Base-by-base conservation (phyloP, 2,888 invertebrate genomes). In the Nomada hirtipes region DNA sequence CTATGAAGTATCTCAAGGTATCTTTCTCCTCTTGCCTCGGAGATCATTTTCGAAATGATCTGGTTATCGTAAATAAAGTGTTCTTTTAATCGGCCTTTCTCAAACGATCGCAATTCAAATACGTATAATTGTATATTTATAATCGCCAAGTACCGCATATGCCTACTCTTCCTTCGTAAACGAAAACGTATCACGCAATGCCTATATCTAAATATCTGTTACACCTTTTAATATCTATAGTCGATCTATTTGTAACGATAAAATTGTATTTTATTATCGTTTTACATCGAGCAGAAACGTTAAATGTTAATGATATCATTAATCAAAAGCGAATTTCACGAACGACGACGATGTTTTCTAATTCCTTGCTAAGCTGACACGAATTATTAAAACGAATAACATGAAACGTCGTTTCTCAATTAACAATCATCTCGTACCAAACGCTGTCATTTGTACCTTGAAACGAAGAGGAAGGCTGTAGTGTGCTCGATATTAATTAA, bases 201-300 rank as follows among this genome's bases (percentile, higher is more conserved):
- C 77, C 79, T 85, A 69, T 63, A 64, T 63, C 42, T 53, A 69
- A 68, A 81, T 69, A 61, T 71, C 77, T 84, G 67, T 76, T 63
- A 83, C 50, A 80, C 20, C 59, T 77, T 69, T 76, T 75, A 83
- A 75, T 70, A 42, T 75, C 42, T 72, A 79, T 69, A 68, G 59
- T 61, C 69, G 59, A 65, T 73, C 59, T 81, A 87, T 55, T 57
- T 64, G 60, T 60, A 76, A 75, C 72, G 68, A 83, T 50, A 64
- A 86, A 75, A 82, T 82, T 74, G 69, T 88, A 89, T 88, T 88
- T 89, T 89, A 76, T 78, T 83, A 89, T 88, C 80, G 76, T 76
- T 89, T 89, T 87, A 86, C 83, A 83, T 82, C 79, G 78, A 86
- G n/a, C 60, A n/a, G 75, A 79, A 53, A 67, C 69, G 76, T 76